phyloP scores from a whole-genome alignment of 2,113 vertebrate species.

The Trinectes maculatus region DNA sequence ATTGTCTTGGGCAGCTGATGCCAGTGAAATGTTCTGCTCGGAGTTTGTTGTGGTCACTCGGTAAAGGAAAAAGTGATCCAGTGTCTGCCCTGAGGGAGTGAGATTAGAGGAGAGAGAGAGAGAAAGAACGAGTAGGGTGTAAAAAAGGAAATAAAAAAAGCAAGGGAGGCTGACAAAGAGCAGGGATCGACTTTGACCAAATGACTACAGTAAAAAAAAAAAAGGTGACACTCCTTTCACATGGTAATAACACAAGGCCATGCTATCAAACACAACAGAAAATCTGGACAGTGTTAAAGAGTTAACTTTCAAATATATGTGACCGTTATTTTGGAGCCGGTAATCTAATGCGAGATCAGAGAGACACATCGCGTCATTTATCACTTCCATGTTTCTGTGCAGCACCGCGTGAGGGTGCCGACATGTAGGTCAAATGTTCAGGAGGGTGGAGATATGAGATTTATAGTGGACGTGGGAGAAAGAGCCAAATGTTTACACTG shows the following conservation, averaged over 20 bases:
- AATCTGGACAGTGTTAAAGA: slow-evolving; percentile 15
- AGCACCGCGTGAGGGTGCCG: slow-evolving; percentile 23
- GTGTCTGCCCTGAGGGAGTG: slow-evolving; percentile 24
- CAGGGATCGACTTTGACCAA: slow-evolving; percentile 51
- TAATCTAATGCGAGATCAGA: slow-evolving; percentile 8
- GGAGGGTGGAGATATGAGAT: slow-evolving; percentile 38
- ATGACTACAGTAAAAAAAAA: slow-evolving; percentile 16
- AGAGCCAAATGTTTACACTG: slow-evolving; percentile 58
- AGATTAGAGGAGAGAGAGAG: slow-evolving; percentile 22
- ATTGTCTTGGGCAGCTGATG: slow-evolving; percentile 51
- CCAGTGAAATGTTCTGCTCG: slow-evolving; percentile 63
- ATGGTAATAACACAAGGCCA: neutral
- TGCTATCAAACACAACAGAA: slow-evolving; percentile 1
- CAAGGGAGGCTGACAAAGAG: slow-evolving; percentile 29
- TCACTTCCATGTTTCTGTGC: slow-evolving; percentile 29
- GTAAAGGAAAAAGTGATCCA: neutral
- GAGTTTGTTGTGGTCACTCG: slow-evolving; percentile 66
- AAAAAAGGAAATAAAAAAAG: slow-evolving; percentile 20
- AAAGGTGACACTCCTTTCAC: neutral
- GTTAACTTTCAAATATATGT: slow-evolving; percentile 11
- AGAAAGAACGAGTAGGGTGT: neutral
- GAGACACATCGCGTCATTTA: slow-evolving; percentile 9
- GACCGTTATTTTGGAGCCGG: neutral
- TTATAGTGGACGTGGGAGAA: slow-evolving; percentile 44
- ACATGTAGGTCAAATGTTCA: slow-evolving; percentile 27